phyloP scores from a whole-genome alignment of 2,113 vertebrate species.

The Enhydra lutris region DNA sequence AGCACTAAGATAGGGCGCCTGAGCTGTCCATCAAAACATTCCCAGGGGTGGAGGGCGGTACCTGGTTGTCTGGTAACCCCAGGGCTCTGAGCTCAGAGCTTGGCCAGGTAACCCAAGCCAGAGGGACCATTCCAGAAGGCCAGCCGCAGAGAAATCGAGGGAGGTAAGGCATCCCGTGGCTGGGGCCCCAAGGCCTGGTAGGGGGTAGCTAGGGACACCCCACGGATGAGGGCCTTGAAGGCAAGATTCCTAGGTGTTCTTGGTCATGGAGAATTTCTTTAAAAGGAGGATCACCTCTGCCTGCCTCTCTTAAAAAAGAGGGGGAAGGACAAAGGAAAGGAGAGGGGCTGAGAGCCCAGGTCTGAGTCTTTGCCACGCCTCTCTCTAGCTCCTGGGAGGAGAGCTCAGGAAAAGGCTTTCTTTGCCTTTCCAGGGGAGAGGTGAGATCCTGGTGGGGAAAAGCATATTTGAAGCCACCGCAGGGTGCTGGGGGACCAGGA shows the following conservation, averaged over 20 bases:
- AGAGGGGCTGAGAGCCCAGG: neutral
- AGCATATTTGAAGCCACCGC: neutral
- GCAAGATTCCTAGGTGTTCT: neutral
- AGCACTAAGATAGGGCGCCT: constrained; percentile 31
- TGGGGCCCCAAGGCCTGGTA: no score
- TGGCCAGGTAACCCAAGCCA: constrained; percentile 52
- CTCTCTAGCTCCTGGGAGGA: neutral
- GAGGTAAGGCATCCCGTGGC: neutral
- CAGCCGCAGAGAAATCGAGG: neutral
- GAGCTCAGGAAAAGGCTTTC: neutral
- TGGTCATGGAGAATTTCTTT: neutral
- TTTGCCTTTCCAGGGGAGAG: neutral
- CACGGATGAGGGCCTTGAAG: neutral
- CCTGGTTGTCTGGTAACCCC: constrained; percentile 49
- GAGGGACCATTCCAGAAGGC: constrained; percentile 53
- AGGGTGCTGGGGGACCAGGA: neutral
- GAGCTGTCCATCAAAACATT: constrained; percentile 50
- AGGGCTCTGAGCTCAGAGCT: neutral
- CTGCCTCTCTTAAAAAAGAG: neutral
- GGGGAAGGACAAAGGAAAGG: neutral
- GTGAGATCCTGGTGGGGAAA: neutral
- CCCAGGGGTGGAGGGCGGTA: neutral
- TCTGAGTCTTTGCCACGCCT: neutral
- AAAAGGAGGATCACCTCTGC: neutral
- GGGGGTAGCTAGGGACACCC: neutral